A percentile compares a stretch with the other conserved stretches of the same genome.
Evolutionary conservation across 2,113 vertebrate genomes (phyloP).

Genomic region (Amphilophus citrinellus): DNA sequence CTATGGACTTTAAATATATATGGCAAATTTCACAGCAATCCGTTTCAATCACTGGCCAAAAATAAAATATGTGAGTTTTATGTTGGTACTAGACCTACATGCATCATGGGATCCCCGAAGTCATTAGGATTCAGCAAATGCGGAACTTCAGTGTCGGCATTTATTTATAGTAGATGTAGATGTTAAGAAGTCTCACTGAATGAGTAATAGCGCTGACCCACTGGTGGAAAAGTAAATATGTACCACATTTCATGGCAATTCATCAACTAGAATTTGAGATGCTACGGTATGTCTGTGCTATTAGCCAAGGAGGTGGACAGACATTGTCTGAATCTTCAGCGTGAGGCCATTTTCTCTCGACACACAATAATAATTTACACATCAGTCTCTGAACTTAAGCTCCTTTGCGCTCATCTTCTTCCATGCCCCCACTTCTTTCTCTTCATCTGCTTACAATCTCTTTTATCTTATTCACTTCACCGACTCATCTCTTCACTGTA

Average conservation of each 20-base stretch:
- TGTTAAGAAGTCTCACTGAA: background rate
- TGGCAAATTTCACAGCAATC: background rate
- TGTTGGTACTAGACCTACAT: background rate
- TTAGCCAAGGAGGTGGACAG: background rate
- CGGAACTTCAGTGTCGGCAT: background rate
- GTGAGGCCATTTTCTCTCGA: constrained; percentile 1
- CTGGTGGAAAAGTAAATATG: background rate
- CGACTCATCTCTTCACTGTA: constrained; percentile 27
- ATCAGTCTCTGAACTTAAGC: constrained; percentile 29
- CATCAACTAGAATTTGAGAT: background rate
- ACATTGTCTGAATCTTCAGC: background rate
- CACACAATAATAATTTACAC: constrained; percentile 19
- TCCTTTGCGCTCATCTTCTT: constrained; percentile 38
- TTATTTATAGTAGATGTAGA: background rate
- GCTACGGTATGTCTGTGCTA: background rate
- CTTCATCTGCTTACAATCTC: constrained; percentile 43
- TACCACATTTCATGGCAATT: background rate
- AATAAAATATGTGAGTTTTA: background rate
- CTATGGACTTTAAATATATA: background rate
- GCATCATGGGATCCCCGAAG: background rate
- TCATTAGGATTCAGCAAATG: background rate
- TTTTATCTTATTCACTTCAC: constrained; percentile 45
- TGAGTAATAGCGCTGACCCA: background rate
- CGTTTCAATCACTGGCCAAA: background rate
- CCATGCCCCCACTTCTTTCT: constrained; percentile 25